Evolutionary conservation across 35 echinoderm and acorn worm genomes (phyloP).

Genomic region (Ophioderma brevispina): DNA sequence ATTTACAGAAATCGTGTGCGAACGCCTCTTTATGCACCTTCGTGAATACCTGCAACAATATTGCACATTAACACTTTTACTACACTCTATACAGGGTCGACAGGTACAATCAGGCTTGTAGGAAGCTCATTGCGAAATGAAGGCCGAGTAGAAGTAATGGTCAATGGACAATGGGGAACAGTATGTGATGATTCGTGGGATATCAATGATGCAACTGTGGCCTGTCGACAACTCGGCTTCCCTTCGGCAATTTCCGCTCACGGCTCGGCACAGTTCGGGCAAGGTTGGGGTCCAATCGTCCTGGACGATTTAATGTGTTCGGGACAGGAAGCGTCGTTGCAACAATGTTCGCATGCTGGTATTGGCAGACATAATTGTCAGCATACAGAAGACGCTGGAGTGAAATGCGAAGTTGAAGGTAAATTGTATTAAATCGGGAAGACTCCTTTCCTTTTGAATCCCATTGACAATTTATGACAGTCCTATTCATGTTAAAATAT

Average conservation of each 20-base stretch:
- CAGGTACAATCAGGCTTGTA: not conserved
- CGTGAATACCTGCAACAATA: too few species aligned
- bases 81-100: too few species aligned
- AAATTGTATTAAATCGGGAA: too few species aligned
- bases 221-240: constrained; percentile 46
- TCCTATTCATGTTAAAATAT: too few species aligned
- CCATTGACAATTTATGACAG: too few species aligned
- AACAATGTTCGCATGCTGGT: constrained; percentile 8
- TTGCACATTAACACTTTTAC: too few species aligned
- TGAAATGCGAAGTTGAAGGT: constrained; percentile 8
- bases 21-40: too few species aligned
- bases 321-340: not conserved
- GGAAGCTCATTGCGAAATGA: constrained; percentile 3
- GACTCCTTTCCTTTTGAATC: too few species aligned
- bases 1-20: too few species aligned
- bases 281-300: constrained; percentile 25
- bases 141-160: constrained; percentile 53
- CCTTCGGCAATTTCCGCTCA: not conserved
- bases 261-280: constrained; percentile 2
- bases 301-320: constrained; percentile 37
- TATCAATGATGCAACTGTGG: constrained; percentile 27
- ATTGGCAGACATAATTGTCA: constrained; percentile 19
- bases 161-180: constrained; percentile 47
- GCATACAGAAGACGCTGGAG: constrained; percentile 46
- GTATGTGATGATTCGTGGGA: constrained; percentile 50